Evolutionary conservation across 2,888 invertebrate species (phyloP).

Genomic region (Itoplectis maculator): DNA sequence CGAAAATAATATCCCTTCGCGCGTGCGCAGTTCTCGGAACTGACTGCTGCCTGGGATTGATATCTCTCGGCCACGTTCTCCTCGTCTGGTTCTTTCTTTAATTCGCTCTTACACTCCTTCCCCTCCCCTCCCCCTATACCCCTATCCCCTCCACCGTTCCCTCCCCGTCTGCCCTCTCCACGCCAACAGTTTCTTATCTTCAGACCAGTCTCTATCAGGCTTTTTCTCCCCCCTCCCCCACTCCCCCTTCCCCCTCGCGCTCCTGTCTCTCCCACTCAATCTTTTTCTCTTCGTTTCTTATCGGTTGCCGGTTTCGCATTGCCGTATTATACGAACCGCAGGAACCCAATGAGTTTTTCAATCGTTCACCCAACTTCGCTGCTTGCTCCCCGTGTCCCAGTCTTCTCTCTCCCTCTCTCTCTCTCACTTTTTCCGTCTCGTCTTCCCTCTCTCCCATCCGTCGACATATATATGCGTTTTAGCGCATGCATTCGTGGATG

Average conservation of each 20-base stretch:
- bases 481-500: background rate
- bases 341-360: conserved; percentile 54
- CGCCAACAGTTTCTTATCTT: conserved; percentile 56
- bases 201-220: conserved; percentile 48
- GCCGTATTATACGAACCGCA: conserved; percentile 60
- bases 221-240: conserved; percentile 1
- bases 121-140: background rate
- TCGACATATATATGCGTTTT: conserved; percentile 9
- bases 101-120: conserved; percentile 45
- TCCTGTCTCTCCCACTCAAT: conserved; percentile 28
- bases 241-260: conserved; percentile 9
- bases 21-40: conserved; percentile 64
- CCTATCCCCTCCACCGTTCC: conserved; percentile 6
- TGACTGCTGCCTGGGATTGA: conserved; percentile 57
- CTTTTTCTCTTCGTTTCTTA: conserved; percentile 39
- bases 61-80: conserved; percentile 63
- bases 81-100: conserved; percentile 46
- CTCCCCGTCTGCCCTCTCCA: background rate
- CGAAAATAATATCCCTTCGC: conserved; percentile 50
- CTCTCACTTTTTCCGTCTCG: background rate
- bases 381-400: conserved; percentile 17
- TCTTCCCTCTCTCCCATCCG: background rate
- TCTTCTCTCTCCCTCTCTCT: background rate
- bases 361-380: conserved; percentile 45
- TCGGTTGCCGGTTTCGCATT: conserved; percentile 52